These are phyloP conservation scores for Hylaeus anthracinus DNA, from an alignment of 1,140 invertebrate species.

Conservation along the genomic window DNA sequence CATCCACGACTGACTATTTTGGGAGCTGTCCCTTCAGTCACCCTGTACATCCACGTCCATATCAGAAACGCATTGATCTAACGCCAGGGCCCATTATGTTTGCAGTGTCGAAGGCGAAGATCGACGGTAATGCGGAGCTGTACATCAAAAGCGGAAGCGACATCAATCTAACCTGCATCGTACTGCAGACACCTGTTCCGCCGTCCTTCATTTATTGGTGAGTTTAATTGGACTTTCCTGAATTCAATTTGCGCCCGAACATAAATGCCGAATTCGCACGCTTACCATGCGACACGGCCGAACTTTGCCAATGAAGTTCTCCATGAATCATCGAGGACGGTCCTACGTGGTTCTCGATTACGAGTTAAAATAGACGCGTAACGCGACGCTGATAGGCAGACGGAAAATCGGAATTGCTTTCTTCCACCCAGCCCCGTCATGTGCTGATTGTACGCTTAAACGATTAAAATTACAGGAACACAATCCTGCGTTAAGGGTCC, in stretches of 20 bases:
- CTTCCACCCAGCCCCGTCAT: neutral
- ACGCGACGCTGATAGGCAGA: conserved; percentile 29
- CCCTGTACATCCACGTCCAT: neutral
- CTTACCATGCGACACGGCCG: neutral
- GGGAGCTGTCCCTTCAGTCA: neutral
- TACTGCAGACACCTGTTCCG: conserved; percentile 92
- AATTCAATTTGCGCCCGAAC: conserved; percentile 26
- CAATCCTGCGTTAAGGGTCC: too few species aligned
- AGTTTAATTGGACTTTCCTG: conserved; percentile 58
- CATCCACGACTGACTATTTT: too few species aligned
- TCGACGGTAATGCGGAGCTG: conserved; percentile 90
- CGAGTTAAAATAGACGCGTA: conserved; percentile 17
- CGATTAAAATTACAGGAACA: neutral
- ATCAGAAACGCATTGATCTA: conserved; percentile 32
- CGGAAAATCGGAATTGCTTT: conserved; percentile 25
- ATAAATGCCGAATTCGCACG: conserved; percentile 30
- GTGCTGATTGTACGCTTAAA: neutral
- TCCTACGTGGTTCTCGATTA: conserved; percentile 27
- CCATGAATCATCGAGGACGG: conserved; percentile 25
- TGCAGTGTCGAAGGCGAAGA: conserved; percentile 94
- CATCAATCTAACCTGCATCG: conserved; percentile 94
- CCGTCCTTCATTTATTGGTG: conserved; percentile 94
- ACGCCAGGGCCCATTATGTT: conserved; percentile 69
- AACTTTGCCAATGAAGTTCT: conserved; percentile 21
- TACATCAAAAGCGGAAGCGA: conserved; percentile 94